Evolutionary conservation across 2,113 vertebrate genomes (phyloP).

Genomic region (Brienomyrus brachyistius): DNA sequence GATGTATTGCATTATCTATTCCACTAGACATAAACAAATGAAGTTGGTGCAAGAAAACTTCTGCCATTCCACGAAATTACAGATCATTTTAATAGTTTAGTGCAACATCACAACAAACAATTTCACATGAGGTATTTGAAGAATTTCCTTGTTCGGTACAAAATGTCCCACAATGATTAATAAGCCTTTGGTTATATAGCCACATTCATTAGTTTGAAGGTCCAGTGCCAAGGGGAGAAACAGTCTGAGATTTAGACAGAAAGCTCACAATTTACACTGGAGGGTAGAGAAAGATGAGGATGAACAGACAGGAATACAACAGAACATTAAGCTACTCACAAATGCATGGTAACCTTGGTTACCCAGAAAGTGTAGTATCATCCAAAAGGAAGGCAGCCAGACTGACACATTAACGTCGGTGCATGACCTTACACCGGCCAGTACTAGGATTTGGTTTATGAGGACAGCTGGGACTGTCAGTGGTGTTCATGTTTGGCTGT

Average conservation of each 20-base stretch:
- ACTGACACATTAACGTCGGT: neutral
- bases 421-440: neutral
- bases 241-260: neutral
- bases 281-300: neutral
- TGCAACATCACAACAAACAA: slow-evolving; percentile 77
- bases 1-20: neutral
- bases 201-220: slow-evolving; percentile 61
- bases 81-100: slow-evolving; percentile 64
- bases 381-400: neutral
- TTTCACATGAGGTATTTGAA: slow-evolving; percentile 77
- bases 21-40: neutral
- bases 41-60: neutral
- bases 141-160: slow-evolving; percentile 65
- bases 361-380: neutral
- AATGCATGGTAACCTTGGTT: neutral
- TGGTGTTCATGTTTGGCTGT: neutral
- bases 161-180: slow-evolving; percentile 71
- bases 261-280: neutral
- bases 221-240: neutral
- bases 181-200: slow-evolving; percentile 72
- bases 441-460: neutral
- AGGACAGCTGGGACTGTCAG: neutral
- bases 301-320: neutral
- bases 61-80: slow-evolving; percentile 3
- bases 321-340: neutral